Evolutionary conservation across 1,140 invertebrate species (phyloP).

Genomic region (Drosophila eugracilis): DNA sequence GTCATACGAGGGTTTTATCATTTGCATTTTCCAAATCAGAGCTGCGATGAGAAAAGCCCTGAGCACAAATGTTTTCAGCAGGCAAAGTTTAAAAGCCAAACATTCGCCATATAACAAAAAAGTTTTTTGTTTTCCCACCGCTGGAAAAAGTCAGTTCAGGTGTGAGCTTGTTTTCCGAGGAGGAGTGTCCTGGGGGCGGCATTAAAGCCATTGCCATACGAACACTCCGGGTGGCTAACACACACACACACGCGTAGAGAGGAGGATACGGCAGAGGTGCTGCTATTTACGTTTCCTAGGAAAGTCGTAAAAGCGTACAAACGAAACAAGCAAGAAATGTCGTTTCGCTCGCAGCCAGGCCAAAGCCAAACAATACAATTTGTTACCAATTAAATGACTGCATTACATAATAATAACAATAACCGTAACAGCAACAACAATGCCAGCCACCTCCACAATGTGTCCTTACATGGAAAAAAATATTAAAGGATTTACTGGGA

Average conservation of each 20-base stretch:
- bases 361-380: slow-evolving; percentile 79
- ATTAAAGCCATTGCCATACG: slow-evolving; percentile 52
- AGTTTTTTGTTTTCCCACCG: slow-evolving; percentile 37
- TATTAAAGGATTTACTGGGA: not conserved
- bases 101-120: slow-evolving; percentile 23
- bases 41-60: not conserved
- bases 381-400: slow-evolving; percentile 82
- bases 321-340: slow-evolving; percentile 60
- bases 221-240: slow-evolving; percentile 10
- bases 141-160: slow-evolving; percentile 9
- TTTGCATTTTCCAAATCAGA: slow-evolving; percentile 8
- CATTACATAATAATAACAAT: slow-evolving; percentile 81
- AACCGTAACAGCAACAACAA: slow-evolving; percentile 42
- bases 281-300: slow-evolving; percentile 61
- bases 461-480: slow-evolving; percentile 17
- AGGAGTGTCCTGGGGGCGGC: slow-evolving; percentile 23
- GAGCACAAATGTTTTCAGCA: slow-evolving; percentile 8
- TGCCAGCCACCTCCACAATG: slow-evolving; percentile 20
- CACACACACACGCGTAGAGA: not conserved
- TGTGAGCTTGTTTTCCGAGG: not conserved
- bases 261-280: not conserved
- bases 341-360: slow-evolving; percentile 16
- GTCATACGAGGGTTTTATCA: slow-evolving; percentile 20
- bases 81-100: slow-evolving; percentile 33
- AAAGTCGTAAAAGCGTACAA: slow-evolving; percentile 77